These are phyloP conservation scores for Apis florea DNA, from an alignment of 1,140 invertebrate genomes.

Conservation along the genomic window DNA sequence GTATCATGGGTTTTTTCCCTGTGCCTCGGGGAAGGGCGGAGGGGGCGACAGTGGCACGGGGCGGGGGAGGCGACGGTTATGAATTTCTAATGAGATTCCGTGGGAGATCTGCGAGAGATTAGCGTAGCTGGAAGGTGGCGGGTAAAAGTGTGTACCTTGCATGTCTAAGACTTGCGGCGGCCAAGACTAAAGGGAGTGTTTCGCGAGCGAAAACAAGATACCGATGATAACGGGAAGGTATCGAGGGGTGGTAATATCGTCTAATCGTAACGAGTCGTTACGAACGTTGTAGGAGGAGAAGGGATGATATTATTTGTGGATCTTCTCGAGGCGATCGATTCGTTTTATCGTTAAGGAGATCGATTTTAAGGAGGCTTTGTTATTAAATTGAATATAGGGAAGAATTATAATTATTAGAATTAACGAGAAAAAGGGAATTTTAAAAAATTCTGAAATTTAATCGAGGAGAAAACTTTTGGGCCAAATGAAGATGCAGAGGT, in stretches of 20 bases:
- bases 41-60: conserved; percentile 37
- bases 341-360: no score
- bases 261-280: neutral
- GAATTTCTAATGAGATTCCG: conserved; percentile 81
- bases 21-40: conserved; percentile 55
- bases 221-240: conserved; percentile 35
- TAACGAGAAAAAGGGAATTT: no score
- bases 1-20: conserved; percentile 76
- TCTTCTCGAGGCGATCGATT: no score
- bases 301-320: neutral
- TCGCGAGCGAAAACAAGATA: conserved; percentile 62
- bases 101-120: conserved; percentile 80
- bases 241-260: neutral
- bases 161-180: conserved; percentile 69
- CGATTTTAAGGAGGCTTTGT: no score
- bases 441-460: no score
- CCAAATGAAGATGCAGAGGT: no score
- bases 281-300: neutral
- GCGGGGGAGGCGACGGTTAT: conserved; percentile 76
- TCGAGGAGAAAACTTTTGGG: no score
- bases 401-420: no score
- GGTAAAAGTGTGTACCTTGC: conserved; percentile 73
- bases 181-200: conserved; percentile 66
- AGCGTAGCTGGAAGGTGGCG: conserved; percentile 70
- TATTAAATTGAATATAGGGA: no score